Conservation (phyloP, 2,888 invertebrate genomes). For the Andrena minutula region DNA sequence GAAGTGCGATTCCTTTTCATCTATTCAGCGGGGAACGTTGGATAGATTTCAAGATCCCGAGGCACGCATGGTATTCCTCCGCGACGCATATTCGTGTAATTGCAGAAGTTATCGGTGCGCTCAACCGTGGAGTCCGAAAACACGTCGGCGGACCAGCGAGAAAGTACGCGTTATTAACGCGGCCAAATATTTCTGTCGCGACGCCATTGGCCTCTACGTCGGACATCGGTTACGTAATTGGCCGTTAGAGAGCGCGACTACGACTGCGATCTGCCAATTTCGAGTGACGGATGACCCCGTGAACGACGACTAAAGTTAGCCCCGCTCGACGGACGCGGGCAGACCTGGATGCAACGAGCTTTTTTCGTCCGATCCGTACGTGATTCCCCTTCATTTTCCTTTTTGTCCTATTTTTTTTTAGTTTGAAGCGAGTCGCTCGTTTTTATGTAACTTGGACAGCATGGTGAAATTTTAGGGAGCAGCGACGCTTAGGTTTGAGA, state of each 20-base stretch:
- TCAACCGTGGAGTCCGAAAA: slow-evolving; percentile 22
- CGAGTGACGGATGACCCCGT: slow-evolving; percentile 66
- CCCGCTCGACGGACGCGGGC: slow-evolving; percentile 23
- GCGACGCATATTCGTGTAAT: slow-evolving; percentile 46
- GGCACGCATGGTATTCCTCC: slow-evolving; percentile 39
- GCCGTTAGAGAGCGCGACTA: slow-evolving; percentile 45
- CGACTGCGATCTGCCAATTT: slow-evolving; percentile 68
- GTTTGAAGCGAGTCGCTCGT: neutral
- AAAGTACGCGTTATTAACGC: slow-evolving; percentile 48
- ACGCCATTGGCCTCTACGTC: slow-evolving; percentile 42
- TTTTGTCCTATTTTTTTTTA: neutral
- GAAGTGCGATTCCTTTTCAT: neutral
- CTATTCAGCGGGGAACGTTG: slow-evolving; percentile 22
- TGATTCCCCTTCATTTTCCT: neutral
- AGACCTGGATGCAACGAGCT: neutral
- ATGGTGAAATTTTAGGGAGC: neutral
- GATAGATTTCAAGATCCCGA: slow-evolving; percentile 45
- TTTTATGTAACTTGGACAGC: neutral
- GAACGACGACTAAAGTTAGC: slow-evolving; percentile 64
- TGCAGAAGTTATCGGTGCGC: slow-evolving; percentile 44
- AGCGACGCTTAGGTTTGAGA: neutral
- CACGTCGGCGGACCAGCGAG: slow-evolving; percentile 10
- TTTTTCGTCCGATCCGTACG: neutral
- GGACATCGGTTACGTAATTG: slow-evolving; percentile 62
- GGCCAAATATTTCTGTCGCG: slow-evolving; percentile 63